Base-by-base conservation (phyloP, 1,140 invertebrate genomes). In the Episyrphus balteatus region DNA sequence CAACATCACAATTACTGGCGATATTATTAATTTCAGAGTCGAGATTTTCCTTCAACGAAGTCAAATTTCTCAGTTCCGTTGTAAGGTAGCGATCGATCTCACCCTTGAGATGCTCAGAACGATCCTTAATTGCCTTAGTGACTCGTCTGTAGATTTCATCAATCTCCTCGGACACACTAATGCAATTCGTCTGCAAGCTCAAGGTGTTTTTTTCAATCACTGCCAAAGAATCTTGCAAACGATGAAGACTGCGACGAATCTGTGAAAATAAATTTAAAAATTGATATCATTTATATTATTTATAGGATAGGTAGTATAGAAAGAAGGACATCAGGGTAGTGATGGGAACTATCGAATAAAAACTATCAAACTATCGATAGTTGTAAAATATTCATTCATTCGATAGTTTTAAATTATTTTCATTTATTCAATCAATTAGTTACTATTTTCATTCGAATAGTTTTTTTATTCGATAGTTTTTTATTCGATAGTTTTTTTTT, bases 11-110 rank as follows among this genome's bases (percentile, higher is more conserved):
- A 70, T 97, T 97, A 61, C 88, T 91, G 56, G 84, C 78, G 48
- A 97, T 92, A 70, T 94, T 97, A 41, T 81, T 80, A 57, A 95
- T 84, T 72, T 98, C 93, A 61, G 85, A 78, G 62, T 94, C 89
- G 48, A 96, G 72, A 69, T 93, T 92, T 69, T 92, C 88, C 71
- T 93, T 92, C n/a, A 94, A 72, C 46, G 84, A 81, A 17, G 80
- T 82, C 38, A 95, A 73, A 55, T 86, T 86, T 52, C 84, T 77
- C 56, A 90, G 70, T 74, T 96, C 92, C 26, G 79, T 82, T 40
- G 81, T 77, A 53, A 91, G 70, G 65, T 94, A 95, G 49, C 83
- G 80, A 64, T 96, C 90, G 37, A 96, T 79, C 73, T 97, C 92
- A 56, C 81, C 81, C 57, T 88, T 79, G 48, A 97, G 72, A 62